Percentiles rank a stretch among this genome's conserved stretches.
Evolutionary conservation across 2,113 vertebrate genomes (phyloP).

Genomic region (Amphilophus citrinellus): DNA sequence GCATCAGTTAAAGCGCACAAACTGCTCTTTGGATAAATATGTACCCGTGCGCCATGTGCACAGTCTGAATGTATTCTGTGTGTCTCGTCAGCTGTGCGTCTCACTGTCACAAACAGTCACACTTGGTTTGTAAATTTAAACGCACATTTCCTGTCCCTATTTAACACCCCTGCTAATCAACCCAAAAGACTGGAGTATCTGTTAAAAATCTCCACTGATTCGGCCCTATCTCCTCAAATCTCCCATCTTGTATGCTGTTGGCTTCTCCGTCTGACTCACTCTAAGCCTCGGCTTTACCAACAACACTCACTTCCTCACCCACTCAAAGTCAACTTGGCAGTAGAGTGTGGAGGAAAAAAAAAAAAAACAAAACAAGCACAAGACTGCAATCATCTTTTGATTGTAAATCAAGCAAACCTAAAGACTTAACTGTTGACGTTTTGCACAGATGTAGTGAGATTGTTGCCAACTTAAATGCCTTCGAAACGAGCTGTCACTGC

Average conservation of each 20-base stretch:
- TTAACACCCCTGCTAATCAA: slow-evolving; percentile 41
- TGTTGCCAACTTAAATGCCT: background rate
- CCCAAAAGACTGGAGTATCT: slow-evolving; percentile 12
- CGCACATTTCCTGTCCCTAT: background rate
- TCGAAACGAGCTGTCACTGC: slow-evolving; percentile 1
- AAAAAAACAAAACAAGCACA: slow-evolving; percentile 17
- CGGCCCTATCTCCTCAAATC: slow-evolving; percentile 40
- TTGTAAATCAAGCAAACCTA: background rate
- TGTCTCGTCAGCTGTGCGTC: background rate
- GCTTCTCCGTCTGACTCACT: slow-evolving; percentile 59
- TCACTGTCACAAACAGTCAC: slow-evolving; percentile 5
- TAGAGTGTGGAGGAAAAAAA: background rate
- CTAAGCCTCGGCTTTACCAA: slow-evolving; percentile 49
- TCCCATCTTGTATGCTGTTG: slow-evolving; percentile 36
- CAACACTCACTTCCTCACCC: slow-evolving; percentile 61
- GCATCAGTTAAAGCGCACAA: background rate
- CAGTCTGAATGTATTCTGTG: background rate
- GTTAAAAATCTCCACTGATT: slow-evolving; percentile 43
- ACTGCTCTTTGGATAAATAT: slow-evolving; percentile 8
- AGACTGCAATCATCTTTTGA: slow-evolving; percentile 35
- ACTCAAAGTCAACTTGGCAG: slow-evolving; percentile 58
- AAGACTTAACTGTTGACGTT: slow-evolving; percentile 19
- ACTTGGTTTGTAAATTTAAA: slow-evolving; percentile 13
- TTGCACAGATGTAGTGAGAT: background rate
- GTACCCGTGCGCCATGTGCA: background rate